Evolutionary conservation across 1,140 invertebrate genomes (phyloP).

Genomic region (Yoshiicerus persimilis): DNA sequence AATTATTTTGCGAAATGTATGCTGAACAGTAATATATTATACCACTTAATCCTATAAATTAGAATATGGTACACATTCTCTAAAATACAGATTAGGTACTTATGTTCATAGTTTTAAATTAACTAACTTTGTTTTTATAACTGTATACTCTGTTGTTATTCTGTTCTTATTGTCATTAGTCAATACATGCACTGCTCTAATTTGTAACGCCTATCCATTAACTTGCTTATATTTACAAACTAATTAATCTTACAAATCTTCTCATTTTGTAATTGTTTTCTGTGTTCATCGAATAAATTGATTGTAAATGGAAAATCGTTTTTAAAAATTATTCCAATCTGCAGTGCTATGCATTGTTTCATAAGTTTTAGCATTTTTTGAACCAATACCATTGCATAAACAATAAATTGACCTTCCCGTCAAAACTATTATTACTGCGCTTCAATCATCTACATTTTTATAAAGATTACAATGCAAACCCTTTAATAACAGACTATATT

Average conservation of each 20-base stretch:
- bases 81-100: no score
- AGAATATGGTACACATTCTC: no score
- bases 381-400: no score
- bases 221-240: not conserved
- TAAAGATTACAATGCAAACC: no score
- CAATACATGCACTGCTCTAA: not conserved
- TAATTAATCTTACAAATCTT: not conserved
- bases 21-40: not conserved
- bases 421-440: no score
- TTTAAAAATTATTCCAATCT: not conserved
- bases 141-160: not conserved
- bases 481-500: no score
- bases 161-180: not conserved
- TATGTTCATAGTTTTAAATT: no score
- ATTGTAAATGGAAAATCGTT: not conserved
- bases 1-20: not conserved
- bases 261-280: not conserved
- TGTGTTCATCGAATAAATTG: constrained; percentile 10
- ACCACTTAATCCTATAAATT: not conserved
- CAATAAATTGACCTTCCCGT: no score
- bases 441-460: no score
- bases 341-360: not conserved
- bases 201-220: not conserved
- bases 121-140: no score
- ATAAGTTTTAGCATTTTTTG: no score